Evolutionary conservation across 2,113 vertebrate species (phyloP), one percentile per base, ranked within the genome.

Genomic region (Blennius ocellaris): DNA sequence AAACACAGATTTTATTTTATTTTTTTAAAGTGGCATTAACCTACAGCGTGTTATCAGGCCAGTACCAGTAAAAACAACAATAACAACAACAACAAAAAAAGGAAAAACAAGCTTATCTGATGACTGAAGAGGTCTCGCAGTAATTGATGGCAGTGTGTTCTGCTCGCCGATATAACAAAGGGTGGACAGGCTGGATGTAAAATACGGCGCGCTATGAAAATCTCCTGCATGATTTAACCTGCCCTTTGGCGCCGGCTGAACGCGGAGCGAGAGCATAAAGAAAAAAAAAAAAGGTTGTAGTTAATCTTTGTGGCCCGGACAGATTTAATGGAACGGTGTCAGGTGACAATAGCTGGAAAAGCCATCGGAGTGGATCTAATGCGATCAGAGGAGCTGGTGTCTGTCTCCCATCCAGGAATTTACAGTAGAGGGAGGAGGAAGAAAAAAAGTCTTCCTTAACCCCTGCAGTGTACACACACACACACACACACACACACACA

Each of bases 341-440:
- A 83, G 55, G 85, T 92, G 88, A 91, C 90, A 84, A 84, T 79
- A 73, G 79, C 87, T 91, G 89, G 85, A 89, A 92, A 92, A 90
- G 72, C 82, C 84, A 92, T 89, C 36, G 71, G 78, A 86, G 82
- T 87, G 80, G 86, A 91, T 69, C 73, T 86, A 87, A 90, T 82
- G 88, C 68, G 84, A 90, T 89, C 84, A 84, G 79, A 90, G 77
- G 44, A 64, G 61, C 64, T 80, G 6, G 64, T 80, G 75, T 82
- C 76, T 78, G 75, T 86, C 77, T 85, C 59, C 55, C 75, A 71
- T 71, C 61, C 5, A 67, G 76, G 68, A 87, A 83, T 87, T 83
- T 90, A 91, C 83, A 84, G 85, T 81, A 71, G 64, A 54, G 80
- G 36, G 75, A 16, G 12, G 53, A 74, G 53, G 75, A 64, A 53